Percentiles rank a stretch among this genome's conserved stretches.
Conservation (phyloP, 2,797 vertebrate genomes). For the Takifugu ocellatus region DNA sequence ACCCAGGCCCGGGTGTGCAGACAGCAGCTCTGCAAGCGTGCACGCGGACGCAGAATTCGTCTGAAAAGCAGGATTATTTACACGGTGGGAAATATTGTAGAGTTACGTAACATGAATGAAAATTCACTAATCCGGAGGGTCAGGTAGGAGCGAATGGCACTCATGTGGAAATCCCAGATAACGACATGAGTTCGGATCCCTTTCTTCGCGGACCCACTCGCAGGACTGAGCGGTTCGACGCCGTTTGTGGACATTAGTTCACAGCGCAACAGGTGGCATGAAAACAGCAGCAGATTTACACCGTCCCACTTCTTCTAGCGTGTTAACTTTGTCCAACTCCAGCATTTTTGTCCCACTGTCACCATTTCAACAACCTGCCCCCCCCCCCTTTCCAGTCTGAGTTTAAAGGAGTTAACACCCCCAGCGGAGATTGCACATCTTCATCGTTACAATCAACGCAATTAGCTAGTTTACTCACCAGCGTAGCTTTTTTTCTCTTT, state of each 20-base stretch:
- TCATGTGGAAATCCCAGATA: too few relatives aligned
- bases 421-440: constrained; percentile 7
- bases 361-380: neutral
- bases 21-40: neutral
- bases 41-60: neutral
- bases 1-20: neutral
- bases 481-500: constrained; percentile 29
- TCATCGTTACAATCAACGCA: constrained; percentile 13
- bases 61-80: constrained; percentile 17
- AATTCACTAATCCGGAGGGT: constrained; percentile 16
- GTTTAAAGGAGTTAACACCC: constrained; percentile 14
- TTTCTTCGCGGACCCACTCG: neutral
- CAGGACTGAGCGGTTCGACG: neutral
- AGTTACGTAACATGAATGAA: constrained; percentile 42
- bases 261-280: constrained; percentile 62
- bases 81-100: constrained; percentile 31
- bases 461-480: constrained; percentile 64
- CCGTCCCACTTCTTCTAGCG: neutral
- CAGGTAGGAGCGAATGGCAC: neutral
- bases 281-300: constrained; percentile 9
- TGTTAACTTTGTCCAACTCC: neutral
- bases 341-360: neutral
- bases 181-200: too few relatives aligned
- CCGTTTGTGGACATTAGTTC: neutral
- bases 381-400: neutral